phyloP scores from a whole-genome alignment of 2,113 vertebrate genomes.

The Arvicanthis niloticus region DNA sequence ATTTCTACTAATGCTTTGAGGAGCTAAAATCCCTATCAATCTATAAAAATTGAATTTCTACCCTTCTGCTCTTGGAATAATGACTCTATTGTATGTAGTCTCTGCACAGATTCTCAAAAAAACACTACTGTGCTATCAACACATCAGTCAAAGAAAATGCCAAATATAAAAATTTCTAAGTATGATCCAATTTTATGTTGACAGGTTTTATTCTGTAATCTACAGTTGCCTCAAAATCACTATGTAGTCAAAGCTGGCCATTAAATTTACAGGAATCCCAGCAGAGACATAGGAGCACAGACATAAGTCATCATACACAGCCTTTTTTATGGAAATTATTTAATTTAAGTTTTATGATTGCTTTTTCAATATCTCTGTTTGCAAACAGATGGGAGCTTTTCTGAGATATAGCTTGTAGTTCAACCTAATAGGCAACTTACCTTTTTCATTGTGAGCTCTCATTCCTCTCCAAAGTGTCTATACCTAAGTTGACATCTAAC shows the following conservation, averaged over 20 bases:
- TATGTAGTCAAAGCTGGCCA: neutral
- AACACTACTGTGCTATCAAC: too few relatives aligned
- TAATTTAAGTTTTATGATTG: neutral
- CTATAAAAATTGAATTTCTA: neutral
- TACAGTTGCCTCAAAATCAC: neutral
- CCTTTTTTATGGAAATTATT: neutral
- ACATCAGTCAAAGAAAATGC: too few relatives aligned
- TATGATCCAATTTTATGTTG: neutral
- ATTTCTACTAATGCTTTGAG: neutral
- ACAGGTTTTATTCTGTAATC: neutral
- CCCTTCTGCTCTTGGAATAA: neutral
- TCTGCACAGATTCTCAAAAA: neutral
- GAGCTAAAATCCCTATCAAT: neutral
- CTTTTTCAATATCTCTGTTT: neutral
- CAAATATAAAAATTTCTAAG: too few relatives aligned
- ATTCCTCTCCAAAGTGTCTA: neutral
- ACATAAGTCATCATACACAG: neutral
- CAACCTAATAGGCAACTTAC: neutral
- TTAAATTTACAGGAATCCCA: neutral
- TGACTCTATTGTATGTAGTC: neutral
- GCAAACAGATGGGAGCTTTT: neutral
- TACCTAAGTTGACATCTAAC: neutral
- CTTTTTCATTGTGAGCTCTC: neutral
- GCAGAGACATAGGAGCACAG: neutral
- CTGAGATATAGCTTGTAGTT: neutral